Conservation (phyloP, 1,140 invertebrate genomes). For the Drosophila melanica region DNA sequence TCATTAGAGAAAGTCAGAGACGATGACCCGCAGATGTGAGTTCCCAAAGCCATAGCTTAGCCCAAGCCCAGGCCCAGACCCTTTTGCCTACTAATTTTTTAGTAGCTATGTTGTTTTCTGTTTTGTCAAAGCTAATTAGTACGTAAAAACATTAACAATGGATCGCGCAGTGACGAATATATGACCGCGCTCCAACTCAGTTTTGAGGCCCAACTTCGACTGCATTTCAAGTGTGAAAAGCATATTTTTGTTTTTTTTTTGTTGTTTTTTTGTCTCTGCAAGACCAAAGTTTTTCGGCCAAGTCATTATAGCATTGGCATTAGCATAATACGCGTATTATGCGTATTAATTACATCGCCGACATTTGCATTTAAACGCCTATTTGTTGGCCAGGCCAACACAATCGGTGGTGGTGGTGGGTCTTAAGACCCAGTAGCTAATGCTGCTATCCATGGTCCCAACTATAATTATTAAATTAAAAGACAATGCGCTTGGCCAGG, state of each 20-base stretch:
- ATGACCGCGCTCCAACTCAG: constrained; percentile 48
- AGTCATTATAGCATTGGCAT: constrained; percentile 74
- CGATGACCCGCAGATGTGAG: constrained; percentile 44
- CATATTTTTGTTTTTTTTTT: too few species aligned
- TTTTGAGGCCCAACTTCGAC: constrained; percentile 25
- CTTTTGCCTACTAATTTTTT: constrained; percentile 69
- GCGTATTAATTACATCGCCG: constrained; percentile 81
- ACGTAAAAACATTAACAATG: constrained; percentile 75
- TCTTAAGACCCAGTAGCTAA: constrained; percentile 63
- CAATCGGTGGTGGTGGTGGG: constrained; percentile 57
- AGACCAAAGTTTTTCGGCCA: constrained; percentile 24
- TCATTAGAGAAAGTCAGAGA: constrained; percentile 75
- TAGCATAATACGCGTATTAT: constrained; percentile 82
- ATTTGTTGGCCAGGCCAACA: constrained; percentile 60
- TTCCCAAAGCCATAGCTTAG: background rate
- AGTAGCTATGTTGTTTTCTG: constrained; percentile 64
- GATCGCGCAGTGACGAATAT: constrained; percentile 69
- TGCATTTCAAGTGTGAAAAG: constrained; percentile 69
- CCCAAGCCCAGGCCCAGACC: constrained; percentile 1
- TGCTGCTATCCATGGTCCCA: constrained; percentile 40
- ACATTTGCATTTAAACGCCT: constrained; percentile 83
- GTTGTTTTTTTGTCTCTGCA: constrained; percentile 34
- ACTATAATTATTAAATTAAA: constrained; percentile 80
- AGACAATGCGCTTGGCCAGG: constrained; percentile 55
- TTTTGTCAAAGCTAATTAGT: constrained; percentile 83